A percentile compares a stretch with the other conserved stretches of the same genome.
phyloP scores from a whole-genome alignment of 2,888 invertebrate species.

The Cosmopolites sordidus region DNA sequence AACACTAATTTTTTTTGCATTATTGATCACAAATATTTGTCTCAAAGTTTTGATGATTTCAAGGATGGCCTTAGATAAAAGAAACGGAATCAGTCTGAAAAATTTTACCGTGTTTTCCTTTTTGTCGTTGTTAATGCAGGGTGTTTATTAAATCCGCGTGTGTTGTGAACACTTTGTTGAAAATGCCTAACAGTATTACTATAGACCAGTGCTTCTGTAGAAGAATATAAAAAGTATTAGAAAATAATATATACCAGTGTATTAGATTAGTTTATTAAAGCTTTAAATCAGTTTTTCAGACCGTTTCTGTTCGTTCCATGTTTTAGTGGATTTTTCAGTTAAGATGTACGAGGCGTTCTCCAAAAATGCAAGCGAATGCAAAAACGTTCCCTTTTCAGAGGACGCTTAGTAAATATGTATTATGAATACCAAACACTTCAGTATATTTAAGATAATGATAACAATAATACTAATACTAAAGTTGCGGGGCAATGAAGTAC shows the following conservation, averaged over 20 bases:
- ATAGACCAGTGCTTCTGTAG: no score
- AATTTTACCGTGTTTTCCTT: no score
- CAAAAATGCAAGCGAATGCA: conserved; percentile 4
- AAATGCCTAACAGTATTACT: no score
- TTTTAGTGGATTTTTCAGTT: conserved; percentile 41
- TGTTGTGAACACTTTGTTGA: no score
- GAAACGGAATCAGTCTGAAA: background rate
- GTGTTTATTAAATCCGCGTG: no score
- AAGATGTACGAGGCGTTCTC: background rate
- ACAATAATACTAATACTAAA: conserved; percentile 1
- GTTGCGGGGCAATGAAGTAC: conserved; percentile 1
- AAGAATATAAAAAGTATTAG: background rate
- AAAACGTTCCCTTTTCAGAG: conserved; percentile 3
- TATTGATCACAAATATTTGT: no score
- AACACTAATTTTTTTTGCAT: no score
- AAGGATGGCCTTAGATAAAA: background rate
- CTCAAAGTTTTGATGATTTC: background rate
- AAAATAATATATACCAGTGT: conserved; percentile 2
- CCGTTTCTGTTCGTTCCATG: conserved; percentile 37
- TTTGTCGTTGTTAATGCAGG: no score
- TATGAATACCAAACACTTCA: conserved; percentile 42
- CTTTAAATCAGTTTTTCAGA: conserved; percentile 1
- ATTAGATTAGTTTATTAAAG: background rate
- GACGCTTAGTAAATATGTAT: conserved; percentile 13
- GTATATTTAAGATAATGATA: conserved; percentile 5